Evolutionary conservation across 2,888 invertebrate species (phyloP), one percentile per base, ranked within the genome.

Genomic region (Abrostola triplasia): DNA sequence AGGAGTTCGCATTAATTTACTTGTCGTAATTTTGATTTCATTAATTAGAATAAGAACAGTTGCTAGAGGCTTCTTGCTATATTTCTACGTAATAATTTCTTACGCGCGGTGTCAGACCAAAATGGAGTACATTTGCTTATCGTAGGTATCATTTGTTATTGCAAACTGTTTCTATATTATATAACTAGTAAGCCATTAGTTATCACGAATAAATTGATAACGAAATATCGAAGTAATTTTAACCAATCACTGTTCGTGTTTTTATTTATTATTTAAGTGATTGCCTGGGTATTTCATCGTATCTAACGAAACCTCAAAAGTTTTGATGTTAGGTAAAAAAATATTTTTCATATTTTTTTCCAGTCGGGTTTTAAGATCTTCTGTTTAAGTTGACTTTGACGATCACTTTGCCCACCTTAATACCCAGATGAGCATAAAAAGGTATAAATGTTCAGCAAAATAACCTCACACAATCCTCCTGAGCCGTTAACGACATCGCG

Each of bases 401-500:
- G 58, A 47, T 51, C 11, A 10, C 4, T 40, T 52, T 50, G 61
- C 40, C 49, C 12, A 51, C 36, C 13, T 68, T 62, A 69, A 73
- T 61, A 65, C 50, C 53, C 58, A 64, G 68, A 76, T 71, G 58
- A 58, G 35, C 65, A 61, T 62, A 67, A 64, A 77, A 69, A 64
- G 52, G 48, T 59, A 59, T 62, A 67, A 69, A 59, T 57, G 60
- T 68, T 60, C 64, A 67, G 49, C 65, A 54, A 62, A 72, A 76
- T 70, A 71, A 58, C 60, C 69, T 61, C 65, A 60, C 65, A 69
- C 62, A 56, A 64, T 59, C 59, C 37, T 56, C 50, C 5, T 37
- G 38, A 53, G 54, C 51, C 64, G 60, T 68, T 76, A 79, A 73
- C 63, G 66, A 70, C 69, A 58, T 65, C 51, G 51, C 69, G 47